Conservation (phyloP, 1,140 invertebrate species). For the Drosophila tristis region DNA sequence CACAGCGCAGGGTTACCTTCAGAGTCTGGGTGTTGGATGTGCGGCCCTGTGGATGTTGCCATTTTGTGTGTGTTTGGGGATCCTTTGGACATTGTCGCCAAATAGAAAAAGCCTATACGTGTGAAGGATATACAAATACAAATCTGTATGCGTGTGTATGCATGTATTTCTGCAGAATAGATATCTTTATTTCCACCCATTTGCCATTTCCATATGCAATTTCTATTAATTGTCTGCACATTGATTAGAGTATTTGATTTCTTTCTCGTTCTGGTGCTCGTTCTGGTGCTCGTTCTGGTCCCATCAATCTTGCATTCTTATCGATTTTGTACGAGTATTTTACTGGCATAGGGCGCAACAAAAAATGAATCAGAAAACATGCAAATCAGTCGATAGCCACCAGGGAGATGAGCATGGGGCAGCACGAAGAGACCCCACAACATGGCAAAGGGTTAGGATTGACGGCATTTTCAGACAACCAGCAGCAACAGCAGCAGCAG, state of each 20-base stretch:
- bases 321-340: constrained; percentile 17
- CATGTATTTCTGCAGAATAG: neutral
- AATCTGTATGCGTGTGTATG: neutral
- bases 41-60: constrained; percentile 55
- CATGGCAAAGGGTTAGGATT: constrained; percentile 75
- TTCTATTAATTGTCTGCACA: constrained; percentile 39
- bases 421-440: constrained; percentile 33
- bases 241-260: constrained; percentile 52
- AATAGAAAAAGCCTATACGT: constrained; percentile 63
- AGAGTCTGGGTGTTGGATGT: constrained; percentile 30
- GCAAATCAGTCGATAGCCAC: constrained; percentile 60
- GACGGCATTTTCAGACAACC: constrained; percentile 49
- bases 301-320: constrained; percentile 49
- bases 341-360: constrained; percentile 7
- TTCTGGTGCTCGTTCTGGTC: constrained; percentile 7
- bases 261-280: constrained; percentile 2
- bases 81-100: constrained; percentile 73
- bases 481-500: constrained; percentile 12
- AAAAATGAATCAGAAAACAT: constrained; percentile 69
- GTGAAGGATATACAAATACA: constrained; percentile 31
- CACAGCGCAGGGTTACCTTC: constrained; percentile 42
- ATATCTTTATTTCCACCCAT: constrained; percentile 3
- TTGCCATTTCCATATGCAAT: constrained; percentile 30
- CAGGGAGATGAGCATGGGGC: constrained; percentile 22
- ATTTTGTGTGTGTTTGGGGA: constrained; percentile 56